phyloP scores from a whole-genome alignment of 2,113 vertebrate species.

The Oncorhynchus tshawytscha region DNA sequence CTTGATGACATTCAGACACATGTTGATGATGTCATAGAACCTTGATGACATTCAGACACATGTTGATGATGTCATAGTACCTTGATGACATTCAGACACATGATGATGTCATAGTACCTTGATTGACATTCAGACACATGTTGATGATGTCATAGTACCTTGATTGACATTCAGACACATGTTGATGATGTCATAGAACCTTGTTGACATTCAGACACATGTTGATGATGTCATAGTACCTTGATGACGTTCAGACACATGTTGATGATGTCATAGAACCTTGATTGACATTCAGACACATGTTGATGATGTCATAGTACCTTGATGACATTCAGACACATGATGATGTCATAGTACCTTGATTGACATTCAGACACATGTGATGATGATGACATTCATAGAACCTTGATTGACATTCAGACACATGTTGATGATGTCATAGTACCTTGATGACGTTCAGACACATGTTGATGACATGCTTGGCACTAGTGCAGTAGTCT shows the following conservation, averaged over 20 bases:
- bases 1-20: too few relatives aligned
- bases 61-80: constrained; percentile 54
- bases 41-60: too few relatives aligned
- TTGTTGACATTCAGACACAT: constrained; percentile 99
- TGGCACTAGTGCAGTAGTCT: constrained; percentile 98
- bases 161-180: constrained; percentile 99
- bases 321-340: not conserved
- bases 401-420: constrained; percentile 99
- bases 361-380: constrained; percentile 99
- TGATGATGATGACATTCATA: constrained; percentile 84
- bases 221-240: too few relatives aligned
- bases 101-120: constrained; percentile 73
- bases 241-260: too few relatives aligned
- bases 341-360: constrained; percentile 76
- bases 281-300: constrained; percentile 99
- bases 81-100: constrained; percentile 99
- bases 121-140: not conserved
- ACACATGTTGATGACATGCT: constrained; percentile 99
- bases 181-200: constrained; percentile 84
- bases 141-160: constrained; percentile 71
- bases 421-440: constrained; percentile 73
- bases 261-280: constrained; percentile 65
- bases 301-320: constrained; percentile 74
- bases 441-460: constrained; percentile 97
- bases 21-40: too few relatives aligned